Conservation (phyloP, 2,888 invertebrate genomes). For the Syrphus vitripennis region DNA sequence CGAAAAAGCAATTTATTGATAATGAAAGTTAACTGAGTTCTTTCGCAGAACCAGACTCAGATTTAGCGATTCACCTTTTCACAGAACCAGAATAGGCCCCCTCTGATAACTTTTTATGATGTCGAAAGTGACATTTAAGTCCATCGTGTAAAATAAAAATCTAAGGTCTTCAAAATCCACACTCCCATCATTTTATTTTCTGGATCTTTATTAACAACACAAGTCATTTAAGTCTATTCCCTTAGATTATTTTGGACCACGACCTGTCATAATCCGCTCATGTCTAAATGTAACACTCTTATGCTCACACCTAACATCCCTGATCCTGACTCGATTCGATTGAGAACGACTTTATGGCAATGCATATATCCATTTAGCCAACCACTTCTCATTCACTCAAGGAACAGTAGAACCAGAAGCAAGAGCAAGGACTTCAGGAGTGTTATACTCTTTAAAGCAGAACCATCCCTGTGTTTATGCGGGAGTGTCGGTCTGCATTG, state of each 20-base stretch:
- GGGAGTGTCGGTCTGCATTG: neutral
- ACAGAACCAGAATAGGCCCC: too few relatives aligned
- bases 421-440: neutral
- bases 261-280: neutral
- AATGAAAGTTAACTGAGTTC: too few relatives aligned
- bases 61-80: too few relatives aligned
- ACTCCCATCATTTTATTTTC: too few relatives aligned
- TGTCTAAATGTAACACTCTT: neutral
- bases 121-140: too few relatives aligned
- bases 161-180: too few relatives aligned
- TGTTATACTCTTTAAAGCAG: conserved; percentile 18
- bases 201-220: too few relatives aligned
- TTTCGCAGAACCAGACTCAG: too few relatives aligned
- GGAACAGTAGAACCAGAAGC: neutral
- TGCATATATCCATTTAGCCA: conserved; percentile 50
- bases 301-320: neutral
- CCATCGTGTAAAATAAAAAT: too few relatives aligned
- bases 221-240: too few relatives aligned
- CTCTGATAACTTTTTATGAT: too few relatives aligned
- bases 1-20: too few relatives aligned
- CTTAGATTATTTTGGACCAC: neutral
- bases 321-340: conserved; percentile 4
- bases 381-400: conserved; percentile 58
- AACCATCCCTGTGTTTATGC: neutral
- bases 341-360: conserved; percentile 48